phyloP scores from a whole-genome alignment of 2,797 vertebrate species.

The Tenualosa ilisha region DNA sequence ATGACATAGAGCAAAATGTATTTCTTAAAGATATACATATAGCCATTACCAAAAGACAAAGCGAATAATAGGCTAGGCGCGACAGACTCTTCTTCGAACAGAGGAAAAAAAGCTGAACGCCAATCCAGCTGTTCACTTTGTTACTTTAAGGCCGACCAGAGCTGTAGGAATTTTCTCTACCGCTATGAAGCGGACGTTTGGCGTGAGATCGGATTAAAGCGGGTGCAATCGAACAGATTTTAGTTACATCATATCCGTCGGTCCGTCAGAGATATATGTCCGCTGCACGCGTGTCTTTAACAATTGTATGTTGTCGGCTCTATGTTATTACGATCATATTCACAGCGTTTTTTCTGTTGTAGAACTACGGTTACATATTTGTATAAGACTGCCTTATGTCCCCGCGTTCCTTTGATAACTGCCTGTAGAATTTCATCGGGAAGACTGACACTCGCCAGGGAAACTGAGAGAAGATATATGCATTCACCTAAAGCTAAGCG shows the following conservation, averaged over 20 bases:
- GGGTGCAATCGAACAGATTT: neutral
- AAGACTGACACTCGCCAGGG: neutral
- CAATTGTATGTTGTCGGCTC: neutral
- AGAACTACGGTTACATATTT: neutral
- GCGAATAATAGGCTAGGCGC: too few relatives aligned
- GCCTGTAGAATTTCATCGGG: neutral
- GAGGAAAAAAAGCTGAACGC: too few relatives aligned
- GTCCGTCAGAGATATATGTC: constrained; percentile 35
- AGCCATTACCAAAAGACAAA: too few relatives aligned
- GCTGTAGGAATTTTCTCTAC: too few relatives aligned
- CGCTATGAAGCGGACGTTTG: too few relatives aligned
- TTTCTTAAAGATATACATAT: too few relatives aligned
- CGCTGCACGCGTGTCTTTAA: neutral
- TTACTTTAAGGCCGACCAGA: too few relatives aligned
- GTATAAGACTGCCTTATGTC: neutral
- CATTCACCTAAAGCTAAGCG: constrained; percentile 53
- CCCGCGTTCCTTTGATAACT: neutral
- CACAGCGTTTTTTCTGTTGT: neutral
- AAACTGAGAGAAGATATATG: constrained; percentile 26
- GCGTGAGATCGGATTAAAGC: too few relatives aligned
- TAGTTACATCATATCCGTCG: constrained; percentile 35
- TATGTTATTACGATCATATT: neutral
- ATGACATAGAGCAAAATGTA: too few relatives aligned
- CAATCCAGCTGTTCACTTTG: too few relatives aligned
- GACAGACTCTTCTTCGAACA: too few relatives aligned